phyloP scores from a whole-genome alignment of 2,113 vertebrate species.

The Larimichthys crocea region DNA sequence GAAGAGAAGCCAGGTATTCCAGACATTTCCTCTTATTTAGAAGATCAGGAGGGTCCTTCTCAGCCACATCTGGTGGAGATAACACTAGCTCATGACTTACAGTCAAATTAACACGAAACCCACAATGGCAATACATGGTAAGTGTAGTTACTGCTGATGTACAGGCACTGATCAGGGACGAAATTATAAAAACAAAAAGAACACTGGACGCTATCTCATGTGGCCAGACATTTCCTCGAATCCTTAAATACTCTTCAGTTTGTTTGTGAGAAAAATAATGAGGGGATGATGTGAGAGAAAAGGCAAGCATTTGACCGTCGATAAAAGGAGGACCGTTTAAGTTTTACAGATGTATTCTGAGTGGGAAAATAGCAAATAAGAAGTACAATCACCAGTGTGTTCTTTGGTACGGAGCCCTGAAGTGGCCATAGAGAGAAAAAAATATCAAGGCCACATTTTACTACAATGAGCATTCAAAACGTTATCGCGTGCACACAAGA shows the following conservation, averaged over 20 bases:
- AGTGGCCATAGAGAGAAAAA: too few relatives aligned
- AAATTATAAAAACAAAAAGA: neutral
- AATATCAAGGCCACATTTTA: too few relatives aligned
- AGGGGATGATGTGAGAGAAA: conserved; percentile 15
- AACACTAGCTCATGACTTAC: conserved; percentile 40
- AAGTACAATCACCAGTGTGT: conserved; percentile 4
- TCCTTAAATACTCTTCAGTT: conserved; percentile 11
- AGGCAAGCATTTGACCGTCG: neutral
- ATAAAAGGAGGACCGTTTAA: neutral
- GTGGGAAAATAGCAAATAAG: neutral
- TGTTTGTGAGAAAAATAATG: conserved; percentile 23
- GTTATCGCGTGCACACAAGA: too few relatives aligned
- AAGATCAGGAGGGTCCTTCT: conserved; percentile 79
- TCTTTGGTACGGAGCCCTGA: neutral
- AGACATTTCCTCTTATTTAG: conserved; percentile 84
- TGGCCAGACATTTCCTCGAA: conserved; percentile 1
- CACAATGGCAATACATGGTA: conserved; percentile 1
- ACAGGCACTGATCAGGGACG: conserved; percentile 1
- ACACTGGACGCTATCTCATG: neutral
- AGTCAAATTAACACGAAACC: neutral
- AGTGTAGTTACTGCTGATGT: conserved; percentile 1
- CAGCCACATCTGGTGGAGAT: conserved; percentile 52
- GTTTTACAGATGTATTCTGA: neutral
- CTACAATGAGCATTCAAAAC: too few relatives aligned
- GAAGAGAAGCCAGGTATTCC: conserved; percentile 86